Evolutionary conservation across 37 sponge, comb jelly and placozoan genomes (phyloP), one percentile per base, ranked within the genome.

Genomic region (Mnemiopsis leidyi): DNA sequence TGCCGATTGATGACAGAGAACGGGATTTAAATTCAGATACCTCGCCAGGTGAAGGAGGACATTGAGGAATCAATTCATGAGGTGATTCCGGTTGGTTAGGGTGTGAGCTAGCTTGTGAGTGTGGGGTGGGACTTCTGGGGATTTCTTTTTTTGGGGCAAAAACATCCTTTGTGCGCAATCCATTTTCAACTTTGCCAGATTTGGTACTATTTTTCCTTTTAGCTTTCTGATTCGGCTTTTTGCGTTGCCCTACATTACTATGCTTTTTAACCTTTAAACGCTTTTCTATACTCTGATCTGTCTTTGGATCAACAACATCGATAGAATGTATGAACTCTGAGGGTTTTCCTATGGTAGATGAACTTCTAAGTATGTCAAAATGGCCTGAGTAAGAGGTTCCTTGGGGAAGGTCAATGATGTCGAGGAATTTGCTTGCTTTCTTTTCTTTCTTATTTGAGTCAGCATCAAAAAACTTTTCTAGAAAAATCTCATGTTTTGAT

Each of bases 401-500:
- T 32, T 32, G 79, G 39, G 90, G 90, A 21, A 85, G 24, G 23
- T 85, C 90, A 9, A 85, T 61, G 3, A 85, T 37, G 30, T 85
- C 90, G 3, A 85, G 13, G 29, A 32, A 85, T 21, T 61, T 38
- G 25, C 21, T 40, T 16, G 35, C 38, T 32, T 85, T 23, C 5
- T 3, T 29, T 3, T 18, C 28, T 2, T 23, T 18, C 2, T 38
- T 38, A 38, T 18, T 71, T 48, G 61, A 13, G 5, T 77, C 79
- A 21, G 30, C 79, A 77, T 32, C 32, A 3, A 85, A 40, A 26
- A 85, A 85, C 48, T 85, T 35, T 39, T 85, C 90, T 5, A 85
- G 16, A 21, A 85, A 85, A 3, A 85, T 38, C 48, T 85, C 90
- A 85, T 85, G 90, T 21, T 85, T 85, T 25, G 90, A 85, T 39